Evolutionary conservation across 2,797 vertebrate genomes (phyloP), one percentile per base, ranked within the genome.

Genomic region (Iguana delicatissima): DNA sequence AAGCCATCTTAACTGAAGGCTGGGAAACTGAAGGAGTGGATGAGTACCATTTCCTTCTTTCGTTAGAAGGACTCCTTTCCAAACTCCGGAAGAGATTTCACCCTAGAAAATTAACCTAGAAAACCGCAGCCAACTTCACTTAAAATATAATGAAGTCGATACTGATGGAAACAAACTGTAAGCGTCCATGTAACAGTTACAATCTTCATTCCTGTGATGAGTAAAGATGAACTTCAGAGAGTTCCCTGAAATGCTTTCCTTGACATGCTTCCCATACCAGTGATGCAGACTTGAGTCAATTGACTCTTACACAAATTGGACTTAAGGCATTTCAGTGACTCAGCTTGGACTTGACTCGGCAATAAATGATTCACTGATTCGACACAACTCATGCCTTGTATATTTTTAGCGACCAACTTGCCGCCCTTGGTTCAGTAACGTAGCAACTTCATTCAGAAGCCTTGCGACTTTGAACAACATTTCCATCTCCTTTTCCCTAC

Each of bases 1-100:
- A 14, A 93, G 90, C 82, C 7, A 87, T 0, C 10, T 52, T 46
- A 89, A 91, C 59, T 18, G 1, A 89, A 57, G 76, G 81, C 62
- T 42, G 69, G 38, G n/a, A 82, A 82, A 35, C 32, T 1, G 79
- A 67, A 55, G 16, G n/a, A 32, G 64, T 32, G 4, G 38, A 57
- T 50, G 64, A 77, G 38, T 2, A 74, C 4, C 0, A n/a, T 69
- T 92, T 72, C 42, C 46, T 26, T 76, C 29, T 14, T 2, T 89
- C 52, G 0, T 79, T 32, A 50, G 50, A 79, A 84, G 4, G 67
- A 57, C 86, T 14, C 76, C 6, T 5, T 77, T 2, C 1, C 80
- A 81, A 32, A 38, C 1, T 35, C 5, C 0, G 5, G 7, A 9
- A 0, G 8, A 12, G 9, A 0, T 42, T 91, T 18, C 38, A 83